Conservation (phyloP, 1,140 invertebrate genomes). For the Megalonaias nervosa region DNA sequence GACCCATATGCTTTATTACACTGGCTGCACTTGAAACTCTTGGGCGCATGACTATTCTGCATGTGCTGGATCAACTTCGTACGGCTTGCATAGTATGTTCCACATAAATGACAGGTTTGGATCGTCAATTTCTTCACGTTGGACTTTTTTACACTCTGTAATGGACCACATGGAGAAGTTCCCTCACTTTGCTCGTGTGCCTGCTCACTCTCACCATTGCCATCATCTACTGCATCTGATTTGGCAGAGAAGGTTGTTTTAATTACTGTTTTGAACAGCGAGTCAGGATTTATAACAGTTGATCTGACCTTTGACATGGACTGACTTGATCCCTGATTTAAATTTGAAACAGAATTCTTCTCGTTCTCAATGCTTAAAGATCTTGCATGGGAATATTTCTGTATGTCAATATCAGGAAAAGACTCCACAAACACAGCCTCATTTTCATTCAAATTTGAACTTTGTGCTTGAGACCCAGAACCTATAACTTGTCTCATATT, state of each 20-base stretch:
- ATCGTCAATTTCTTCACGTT: slow-evolving; percentile 20
- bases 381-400: neutral
- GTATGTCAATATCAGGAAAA: no score
- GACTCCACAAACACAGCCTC: no score
- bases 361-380: neutral
- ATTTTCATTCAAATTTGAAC: no score
- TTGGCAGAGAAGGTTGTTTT: slow-evolving; percentile 1
- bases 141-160: slow-evolving; percentile 18
- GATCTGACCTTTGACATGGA: neutral
- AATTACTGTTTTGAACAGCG: neutral
- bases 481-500: neutral
- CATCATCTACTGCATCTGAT: neutral
- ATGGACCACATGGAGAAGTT: neutral
- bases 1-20: slow-evolving; percentile 16
- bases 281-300: neutral
- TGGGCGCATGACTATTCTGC: neutral
- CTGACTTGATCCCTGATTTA: slow-evolving; percentile 2
- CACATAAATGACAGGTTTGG: neutral
- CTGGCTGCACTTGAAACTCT: slow-evolving; percentile 6
- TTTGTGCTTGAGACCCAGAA: no score
- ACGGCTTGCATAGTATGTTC: neutral
- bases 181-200: neutral
- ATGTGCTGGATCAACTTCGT: neutral
- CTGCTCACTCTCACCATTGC: neutral
- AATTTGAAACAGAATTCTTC: neutral